phyloP scores from a whole-genome alignment of 2,113 vertebrate genomes.

The Hydrochoerus hydrochaeris region DNA sequence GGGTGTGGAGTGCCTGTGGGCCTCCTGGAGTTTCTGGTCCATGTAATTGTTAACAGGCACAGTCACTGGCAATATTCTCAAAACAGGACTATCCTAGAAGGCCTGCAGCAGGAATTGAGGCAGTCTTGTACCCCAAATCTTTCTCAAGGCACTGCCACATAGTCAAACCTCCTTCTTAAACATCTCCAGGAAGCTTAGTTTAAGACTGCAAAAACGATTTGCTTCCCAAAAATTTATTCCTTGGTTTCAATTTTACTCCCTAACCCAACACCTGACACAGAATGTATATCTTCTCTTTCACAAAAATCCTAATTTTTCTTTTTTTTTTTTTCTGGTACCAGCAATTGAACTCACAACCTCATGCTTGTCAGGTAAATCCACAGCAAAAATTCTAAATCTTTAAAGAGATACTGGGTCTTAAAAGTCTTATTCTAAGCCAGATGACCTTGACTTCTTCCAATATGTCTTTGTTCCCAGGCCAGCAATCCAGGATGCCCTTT shows the following conservation, averaged over 20 bases:
- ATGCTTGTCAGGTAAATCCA: no score
- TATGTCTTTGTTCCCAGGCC: neutral
- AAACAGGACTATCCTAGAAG: neutral
- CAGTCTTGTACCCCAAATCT: neutral
- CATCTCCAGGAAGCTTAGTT: neutral
- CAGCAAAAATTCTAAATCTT: neutral
- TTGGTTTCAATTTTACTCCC: neutral
- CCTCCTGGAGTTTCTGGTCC: neutral
- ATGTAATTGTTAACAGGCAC: neutral
- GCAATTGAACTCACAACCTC: no score
- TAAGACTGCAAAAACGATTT: neutral
- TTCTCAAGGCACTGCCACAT: accelerated
- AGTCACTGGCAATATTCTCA: neutral
- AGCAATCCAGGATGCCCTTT: neutral
- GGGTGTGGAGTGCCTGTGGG: neutral
- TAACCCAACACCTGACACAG: neutral
- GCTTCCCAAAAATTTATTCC: neutral
- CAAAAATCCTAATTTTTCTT: no score
- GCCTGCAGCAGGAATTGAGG: neutral
- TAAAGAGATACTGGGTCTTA: neutral
- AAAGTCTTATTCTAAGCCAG: constrained; percentile 41
- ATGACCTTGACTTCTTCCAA: neutral
- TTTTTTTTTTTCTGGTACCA: no score
- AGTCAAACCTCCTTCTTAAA: neutral
- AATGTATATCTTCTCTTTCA: neutral